Conservation (phyloP, 2,797 vertebrate genomes). For the Coregonus suidteri region DNA sequence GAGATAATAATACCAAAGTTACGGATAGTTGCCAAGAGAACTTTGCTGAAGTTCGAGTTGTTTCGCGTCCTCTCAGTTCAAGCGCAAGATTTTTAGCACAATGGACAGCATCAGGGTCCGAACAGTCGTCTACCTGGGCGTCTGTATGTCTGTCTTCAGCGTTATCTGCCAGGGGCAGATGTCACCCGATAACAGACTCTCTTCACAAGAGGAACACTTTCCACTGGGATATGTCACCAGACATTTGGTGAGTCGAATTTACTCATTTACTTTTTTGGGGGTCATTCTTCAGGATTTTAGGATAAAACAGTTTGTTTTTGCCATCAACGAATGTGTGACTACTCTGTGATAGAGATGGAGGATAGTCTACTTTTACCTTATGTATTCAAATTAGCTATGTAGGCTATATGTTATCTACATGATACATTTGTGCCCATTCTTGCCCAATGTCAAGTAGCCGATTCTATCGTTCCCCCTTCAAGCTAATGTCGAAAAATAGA, state of each 20-base stretch:
- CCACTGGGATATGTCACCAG: slow-evolving; percentile 41
- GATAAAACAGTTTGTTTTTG: not conserved
- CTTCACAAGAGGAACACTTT: slow-evolving; percentile 48
- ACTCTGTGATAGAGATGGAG: not conserved
- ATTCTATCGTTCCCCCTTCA: not conserved
- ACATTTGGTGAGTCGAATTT: slow-evolving; percentile 52
- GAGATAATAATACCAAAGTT: not conserved
- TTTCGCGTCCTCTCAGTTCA: not conserved
- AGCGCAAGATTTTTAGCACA: slow-evolving; percentile 5
- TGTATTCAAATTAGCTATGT: not conserved
- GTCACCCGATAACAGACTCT: slow-evolving; percentile 54
- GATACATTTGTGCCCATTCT: not conserved
- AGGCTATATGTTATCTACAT: not conserved
- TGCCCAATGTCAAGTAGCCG: not conserved
- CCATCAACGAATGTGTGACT: not conserved
- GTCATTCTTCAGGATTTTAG: not conserved
- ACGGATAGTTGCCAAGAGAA: not conserved
- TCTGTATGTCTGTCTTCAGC: slow-evolving; percentile 68
- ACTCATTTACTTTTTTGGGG: not conserved
- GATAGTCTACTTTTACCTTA: not conserved
- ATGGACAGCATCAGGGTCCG: slow-evolving; percentile 73
- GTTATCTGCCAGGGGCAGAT: slow-evolving; percentile 67
- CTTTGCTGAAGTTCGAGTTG: not conserved
- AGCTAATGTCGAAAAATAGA: not conserved
- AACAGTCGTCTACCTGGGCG: slow-evolving; percentile 61